Base-by-base conservation (phyloP, 2,797 vertebrate species). In the Galago senegalensis region DNA sequence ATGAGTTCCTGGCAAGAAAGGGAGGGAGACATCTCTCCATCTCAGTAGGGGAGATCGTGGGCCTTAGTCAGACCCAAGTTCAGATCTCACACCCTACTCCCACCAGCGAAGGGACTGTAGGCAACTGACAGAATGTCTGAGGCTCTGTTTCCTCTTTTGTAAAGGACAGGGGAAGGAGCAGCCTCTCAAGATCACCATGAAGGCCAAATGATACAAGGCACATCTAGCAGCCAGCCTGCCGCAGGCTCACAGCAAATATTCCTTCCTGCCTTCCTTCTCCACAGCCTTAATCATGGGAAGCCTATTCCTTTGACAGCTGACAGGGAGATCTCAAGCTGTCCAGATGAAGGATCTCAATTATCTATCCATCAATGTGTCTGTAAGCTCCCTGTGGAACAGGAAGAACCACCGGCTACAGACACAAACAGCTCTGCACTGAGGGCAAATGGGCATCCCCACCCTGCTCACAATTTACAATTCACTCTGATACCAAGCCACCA, bases 131-230 rank as follows among this genome's bases (percentile, higher is more conserved):
- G 49, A 82, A 31, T 27, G 7, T 46, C 63, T 61, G 53, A 14
- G 46, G 46, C 87, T 83, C 81, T 31, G 72, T 43, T 85, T 92
- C 46, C 89, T 90, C 63, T 87, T 46, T 31, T 85, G 37, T 37
- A 85, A 93, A 72, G 4, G 43, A 92, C 18, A 43, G 5, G 17
- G 63, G 17, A 61, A 49, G 73, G 31, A 67, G 37, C 7, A 0
- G 61, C 31, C 49, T 79, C 70, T 69, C 34, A 87, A 86, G 69
- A 61, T 31, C 53, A 17, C 60, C 6, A 18, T 34, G 75, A 81
- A 76, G 49, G 67, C 58, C 75, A 60, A 75, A 67, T 0, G 7
- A 63, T 43, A 56, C 2, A 21, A 40, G 21, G 3, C 1, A 1
- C 8, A 40, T 3, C 43, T 31, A 73, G 85, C 37, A 81, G 85